Percentiles rank a stretch among this genome's conserved stretches.
Conservation (phyloP, 2,113 vertebrate species). For the Etheostoma spectabile region DNA sequence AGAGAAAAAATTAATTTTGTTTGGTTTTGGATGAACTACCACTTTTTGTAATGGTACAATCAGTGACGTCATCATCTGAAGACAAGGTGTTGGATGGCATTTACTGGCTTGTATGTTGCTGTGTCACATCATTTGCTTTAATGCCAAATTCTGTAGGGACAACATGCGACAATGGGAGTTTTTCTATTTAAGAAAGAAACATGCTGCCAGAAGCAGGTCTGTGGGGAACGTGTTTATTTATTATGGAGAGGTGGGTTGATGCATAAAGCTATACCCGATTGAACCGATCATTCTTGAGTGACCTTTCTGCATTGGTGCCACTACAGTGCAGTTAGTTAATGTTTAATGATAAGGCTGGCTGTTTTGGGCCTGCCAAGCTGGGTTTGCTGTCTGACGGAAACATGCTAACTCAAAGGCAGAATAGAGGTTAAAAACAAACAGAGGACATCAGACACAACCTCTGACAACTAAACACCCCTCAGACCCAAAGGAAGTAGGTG, state of each 20-base stretch:
- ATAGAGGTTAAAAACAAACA: constrained; percentile 63
- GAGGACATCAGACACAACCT: constrained; percentile 42
- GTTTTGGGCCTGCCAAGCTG: constrained; percentile 70
- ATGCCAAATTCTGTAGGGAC: constrained; percentile 35
- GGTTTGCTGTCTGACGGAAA: constrained; percentile 69
- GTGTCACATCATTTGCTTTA: constrained; percentile 26
- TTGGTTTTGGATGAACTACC: constrained; percentile 8
- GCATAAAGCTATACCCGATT: constrained; percentile 43
- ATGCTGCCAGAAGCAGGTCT: constrained; percentile 45
- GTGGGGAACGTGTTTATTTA: constrained; percentile 62
- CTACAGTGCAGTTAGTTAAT: constrained; percentile 79
- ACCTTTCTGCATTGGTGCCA: constrained; percentile 80
- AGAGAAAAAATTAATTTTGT: neutral
- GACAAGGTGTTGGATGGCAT: constrained; percentile 3
- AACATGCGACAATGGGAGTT: constrained; percentile 40
- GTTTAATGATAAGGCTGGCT: constrained; percentile 74
- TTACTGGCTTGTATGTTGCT: neutral
- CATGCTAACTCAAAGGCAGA: constrained; percentile 66
- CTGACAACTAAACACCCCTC: constrained; percentile 57
- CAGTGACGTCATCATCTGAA: constrained; percentile 6
- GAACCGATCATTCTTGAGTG: constrained; percentile 72
- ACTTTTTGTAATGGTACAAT: constrained; percentile 10
- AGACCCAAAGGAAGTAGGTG: constrained; percentile 31
- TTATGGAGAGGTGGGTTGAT: constrained; percentile 48
- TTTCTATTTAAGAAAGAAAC: constrained; percentile 42